Evolutionary conservation across 2,888 invertebrate genomes (phyloP).

Genomic region (Mesorhabditis belari): DNA sequence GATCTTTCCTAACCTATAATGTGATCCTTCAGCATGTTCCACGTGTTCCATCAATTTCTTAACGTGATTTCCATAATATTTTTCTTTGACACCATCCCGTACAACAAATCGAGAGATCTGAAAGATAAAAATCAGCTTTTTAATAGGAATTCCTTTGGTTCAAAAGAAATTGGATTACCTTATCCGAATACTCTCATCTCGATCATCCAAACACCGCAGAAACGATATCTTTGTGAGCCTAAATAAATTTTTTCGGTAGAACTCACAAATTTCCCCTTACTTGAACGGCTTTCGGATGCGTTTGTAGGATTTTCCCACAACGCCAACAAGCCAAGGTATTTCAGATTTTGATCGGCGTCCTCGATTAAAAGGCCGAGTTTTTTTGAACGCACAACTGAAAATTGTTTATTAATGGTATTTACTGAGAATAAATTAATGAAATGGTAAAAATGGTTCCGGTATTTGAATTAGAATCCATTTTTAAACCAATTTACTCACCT

Average conservation of each 20-base stretch:
- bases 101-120: slow-evolving; percentile 84
- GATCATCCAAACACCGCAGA: slow-evolving; percentile 93
- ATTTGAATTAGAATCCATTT: no score
- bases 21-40: slow-evolving; percentile 85
- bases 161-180: slow-evolving; percentile 16
- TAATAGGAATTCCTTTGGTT: slow-evolving; percentile 7
- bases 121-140: slow-evolving; percentile 2
- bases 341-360: slow-evolving; percentile 96
- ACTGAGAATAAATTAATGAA: neutral
- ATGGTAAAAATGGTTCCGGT: no score
- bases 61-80: slow-evolving; percentile 95
- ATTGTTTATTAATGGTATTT: no score
- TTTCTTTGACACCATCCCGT: slow-evolving; percentile 98
- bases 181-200: slow-evolving; percentile 93
- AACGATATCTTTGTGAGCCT: slow-evolving; percentile 88
- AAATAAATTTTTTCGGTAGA: slow-evolving; percentile 69
- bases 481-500: slow-evolving; percentile 56
- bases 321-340: slow-evolving; percentile 86
- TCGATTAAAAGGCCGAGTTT: slow-evolving; percentile 96
- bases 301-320: slow-evolving; percentile 98
- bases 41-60: slow-evolving; percentile 93
- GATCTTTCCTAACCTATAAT: slow-evolving; percentile 18
- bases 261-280: slow-evolving; percentile 70
- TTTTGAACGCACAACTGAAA: slow-evolving; percentile 88
- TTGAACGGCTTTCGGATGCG: slow-evolving; percentile 97